Percentiles rank a stretch among this genome's conserved stretches.
Conservation (phyloP, 2,797 vertebrate genomes). For the Cyclura pinguis region DNA sequence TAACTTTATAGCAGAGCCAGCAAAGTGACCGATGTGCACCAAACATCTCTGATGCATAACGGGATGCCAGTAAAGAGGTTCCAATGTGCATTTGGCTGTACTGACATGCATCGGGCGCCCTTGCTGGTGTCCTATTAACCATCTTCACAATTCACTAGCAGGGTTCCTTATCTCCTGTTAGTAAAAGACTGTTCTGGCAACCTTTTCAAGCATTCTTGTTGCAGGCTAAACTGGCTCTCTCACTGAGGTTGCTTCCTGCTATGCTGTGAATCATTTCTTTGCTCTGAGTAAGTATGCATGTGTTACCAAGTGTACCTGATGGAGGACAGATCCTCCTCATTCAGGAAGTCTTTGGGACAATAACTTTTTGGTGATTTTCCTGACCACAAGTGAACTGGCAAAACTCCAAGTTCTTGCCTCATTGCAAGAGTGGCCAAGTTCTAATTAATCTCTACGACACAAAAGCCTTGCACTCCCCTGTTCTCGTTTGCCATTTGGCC, state of each 20-base stretch:
- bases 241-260: not conserved
- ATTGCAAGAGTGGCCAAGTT: constrained; percentile 3
- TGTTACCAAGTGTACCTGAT: not conserved
- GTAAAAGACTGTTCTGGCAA: no score
- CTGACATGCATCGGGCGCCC: no score
- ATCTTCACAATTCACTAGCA: no score
- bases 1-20: no score
- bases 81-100: no score
- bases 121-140: no score
- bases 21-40: no score
- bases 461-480: not conserved
- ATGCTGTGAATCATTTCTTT: not conserved
- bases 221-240: not conserved
- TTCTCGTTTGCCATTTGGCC: constrained; percentile 17
- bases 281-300: not conserved
- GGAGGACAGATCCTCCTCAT: not conserved
- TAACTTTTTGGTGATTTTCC: not conserved
- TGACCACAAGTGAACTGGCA: not conserved
- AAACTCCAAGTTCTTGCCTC: not conserved
- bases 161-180: no score
- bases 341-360: not conserved
- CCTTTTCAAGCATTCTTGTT: not conserved
- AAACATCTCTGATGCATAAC: no score
- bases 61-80: no score
- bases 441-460: constrained; percentile 27